These are phyloP conservation scores for Sussaba pulchella DNA, from an alignment of 2,888 invertebrate species.

Conservation along the genomic window DNA sequence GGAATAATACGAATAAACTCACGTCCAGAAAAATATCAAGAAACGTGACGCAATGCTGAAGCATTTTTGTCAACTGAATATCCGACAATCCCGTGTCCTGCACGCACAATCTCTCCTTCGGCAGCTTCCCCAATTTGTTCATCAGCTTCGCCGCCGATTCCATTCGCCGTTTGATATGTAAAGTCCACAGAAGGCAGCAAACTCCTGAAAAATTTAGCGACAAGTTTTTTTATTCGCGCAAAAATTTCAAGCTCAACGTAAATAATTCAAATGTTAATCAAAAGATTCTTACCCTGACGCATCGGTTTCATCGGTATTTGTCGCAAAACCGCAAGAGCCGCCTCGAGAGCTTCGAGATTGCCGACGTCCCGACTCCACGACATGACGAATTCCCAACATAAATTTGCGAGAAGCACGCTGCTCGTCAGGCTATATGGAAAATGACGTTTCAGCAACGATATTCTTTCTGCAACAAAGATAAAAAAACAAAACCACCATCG, in stretches of 20 bases:
- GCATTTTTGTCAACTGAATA: slow-evolving; percentile 84
- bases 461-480: slow-evolving; percentile 77
- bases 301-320: slow-evolving; percentile 89
- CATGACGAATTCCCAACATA: slow-evolving; percentile 96
- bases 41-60: slow-evolving; percentile 84
- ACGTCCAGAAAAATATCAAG: slow-evolving; percentile 87
- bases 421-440: slow-evolving; percentile 95
- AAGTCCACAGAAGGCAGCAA: slow-evolving; percentile 94
- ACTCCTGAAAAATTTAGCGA: slow-evolving; percentile 86
- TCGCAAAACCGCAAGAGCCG: slow-evolving; percentile 89
- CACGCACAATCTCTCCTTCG: slow-evolving; percentile 93
- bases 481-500: too few relatives aligned
- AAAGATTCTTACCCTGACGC: slow-evolving; percentile 85
- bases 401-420: slow-evolving; percentile 92
- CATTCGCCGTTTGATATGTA: slow-evolving; percentile 93
- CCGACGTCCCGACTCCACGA: slow-evolving; percentile 93
- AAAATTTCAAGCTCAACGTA: neutral
- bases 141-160: slow-evolving; percentile 91
- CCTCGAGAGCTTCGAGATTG: slow-evolving; percentile 88
- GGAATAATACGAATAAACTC: too few relatives aligned
- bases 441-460: slow-evolving; percentile 87
- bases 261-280: neutral
- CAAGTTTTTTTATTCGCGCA: neutral
- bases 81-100: slow-evolving; percentile 91
- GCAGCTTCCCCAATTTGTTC: slow-evolving; percentile 93